Evolutionary conservation across 2,888 invertebrate genomes (phyloP), one percentile per base, ranked within the genome.

Genomic region (Apamea sordens): DNA sequence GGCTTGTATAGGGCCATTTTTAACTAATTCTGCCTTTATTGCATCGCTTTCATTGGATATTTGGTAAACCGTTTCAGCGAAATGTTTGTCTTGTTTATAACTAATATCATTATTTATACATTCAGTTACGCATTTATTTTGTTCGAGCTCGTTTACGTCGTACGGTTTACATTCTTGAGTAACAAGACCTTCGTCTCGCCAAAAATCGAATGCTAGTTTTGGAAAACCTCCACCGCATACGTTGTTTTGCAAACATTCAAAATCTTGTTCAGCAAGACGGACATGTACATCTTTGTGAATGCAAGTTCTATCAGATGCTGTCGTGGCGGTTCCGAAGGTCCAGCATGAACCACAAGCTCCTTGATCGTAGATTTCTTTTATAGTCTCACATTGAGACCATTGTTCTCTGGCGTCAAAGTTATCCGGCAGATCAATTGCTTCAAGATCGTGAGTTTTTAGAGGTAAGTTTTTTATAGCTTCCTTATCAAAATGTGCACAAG

Each of bases 271-370:
- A 36, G 87, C 67, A 44, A 87, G 82, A 4, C 44, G 47, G 0
- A 87, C 82, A 7, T 80, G 61, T 64, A 67, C 5, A 13, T 63
- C 24, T 72, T 76, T 87, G 32, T 81, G 85, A 3, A 88, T 88
- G 36, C 88, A 88, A 10, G 72, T 84, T 78, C 88, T 83, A 28
- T 88, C 88, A 6, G 88, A 85, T 0, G 86, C 88, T 64, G 81
- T 53, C 0, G 53, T 77, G 1, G 67, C 88, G 1, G 71, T 15
- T 41, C 77, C 88, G 13, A 88, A 88, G 0, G 83, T 3, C 86
- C 86, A 88, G 65, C 88, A 85, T 0, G 88, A 83, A 36, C 72
- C 74, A 15, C 87, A 88, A 0, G 0, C 0, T 2, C 77, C 79
- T 79, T 88, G 88, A 41, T 80, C 0, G 11, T 80, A 71, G 6